phyloP scores from a whole-genome alignment of 2,888 invertebrate species.

The Eristalinus sepulchralis region DNA sequence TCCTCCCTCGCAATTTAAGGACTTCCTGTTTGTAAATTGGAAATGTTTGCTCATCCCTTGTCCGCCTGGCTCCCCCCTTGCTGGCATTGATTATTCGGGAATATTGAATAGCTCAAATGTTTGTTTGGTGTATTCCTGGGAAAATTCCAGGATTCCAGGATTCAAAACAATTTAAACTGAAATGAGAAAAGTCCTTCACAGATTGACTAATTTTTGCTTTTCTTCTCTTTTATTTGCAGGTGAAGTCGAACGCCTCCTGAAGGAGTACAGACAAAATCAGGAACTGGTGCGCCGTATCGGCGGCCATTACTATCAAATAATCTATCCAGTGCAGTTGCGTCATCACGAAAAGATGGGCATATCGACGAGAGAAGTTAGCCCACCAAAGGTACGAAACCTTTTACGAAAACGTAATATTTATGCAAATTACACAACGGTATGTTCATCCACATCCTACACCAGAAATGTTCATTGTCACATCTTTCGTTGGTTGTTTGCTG shows the following conservation, averaged over 20 bases:
- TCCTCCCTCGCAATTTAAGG: neutral
- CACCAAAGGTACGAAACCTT: conserved; percentile 89
- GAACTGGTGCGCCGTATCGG: conserved; percentile 95
- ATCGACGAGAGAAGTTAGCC: conserved; percentile 94
- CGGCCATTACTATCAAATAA: conserved; percentile 95
- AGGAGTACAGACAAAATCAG: conserved; percentile 95
- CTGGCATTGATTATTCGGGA: conserved; percentile 40
- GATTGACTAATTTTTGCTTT: neutral
- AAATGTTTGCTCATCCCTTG: conserved; percentile 19
- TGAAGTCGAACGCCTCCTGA: conserved; percentile 94
- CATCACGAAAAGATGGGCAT: conserved; percentile 98
- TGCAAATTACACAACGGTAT: conserved; percentile 82
- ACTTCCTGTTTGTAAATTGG: conserved; percentile 50
- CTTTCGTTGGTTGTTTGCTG: conserved; percentile 61
- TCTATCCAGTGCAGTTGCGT: conserved; percentile 95
- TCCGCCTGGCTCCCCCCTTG: neutral
- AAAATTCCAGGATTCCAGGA: too few relatives aligned
- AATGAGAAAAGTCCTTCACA: too few relatives aligned
- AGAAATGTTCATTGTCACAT: conserved; percentile 43
- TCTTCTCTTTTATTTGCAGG: conserved; percentile 84
- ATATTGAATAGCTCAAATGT: conserved; percentile 41
- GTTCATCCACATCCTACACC: conserved; percentile 77
- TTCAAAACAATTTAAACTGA: too few relatives aligned
- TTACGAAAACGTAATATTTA: conserved; percentile 79
- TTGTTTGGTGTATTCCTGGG: conserved; percentile 14